Base-by-base conservation (phyloP, 2,888 invertebrate genomes). In the Trileptium ribeirensis region DNA sequence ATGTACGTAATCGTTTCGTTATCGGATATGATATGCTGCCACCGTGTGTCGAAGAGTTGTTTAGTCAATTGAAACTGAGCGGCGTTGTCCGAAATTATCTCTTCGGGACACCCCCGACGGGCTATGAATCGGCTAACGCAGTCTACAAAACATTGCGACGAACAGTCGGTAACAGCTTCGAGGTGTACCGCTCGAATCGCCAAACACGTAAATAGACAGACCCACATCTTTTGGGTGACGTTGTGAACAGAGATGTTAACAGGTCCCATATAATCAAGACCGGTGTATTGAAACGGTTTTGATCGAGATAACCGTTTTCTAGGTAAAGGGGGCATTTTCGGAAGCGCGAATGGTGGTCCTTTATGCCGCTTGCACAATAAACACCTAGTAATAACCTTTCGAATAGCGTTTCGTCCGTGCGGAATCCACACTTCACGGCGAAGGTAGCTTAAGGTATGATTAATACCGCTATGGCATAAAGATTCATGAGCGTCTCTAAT, bases 201-300 rank as follows among this genome's bases (percentile, higher is more conserved):
- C 0, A 89, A 87, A 85, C 89, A 90, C 0, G 89, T 89, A 81
- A 86, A 87, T 1, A 90, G 64, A 19, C 85, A 84, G n/a, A 89
- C 84, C 86, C 87, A 89, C 0, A 74, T 38, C 67, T 86, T 86
- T 8, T 19, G 8, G 8, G 51, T 19, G 1, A 83, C 85, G 75
- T 87, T 87, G n/a, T 82, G 38, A 24, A 24, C 8, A 24, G 84
- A 82, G 19, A 88, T 81, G 37, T 79, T 82, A 19, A 89, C 67
- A 0, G 89, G 89, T 0, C 89, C 89, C 1, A 87, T 86, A 51
- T 89, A 85, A 82, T 89, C 89, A 0, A 89, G 82, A 2, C 88
- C 89, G 0, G 83, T 83, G 0, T 87, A 33, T 29, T 1, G 15
- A 33, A 79, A 79, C 29, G 79, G 77, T 36, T 34, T 3, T 8